These are phyloP conservation scores for Disparrhopalites patrizii DNA, from an alignment of 2,888 invertebrate species.

Conservation along the genomic window DNA sequence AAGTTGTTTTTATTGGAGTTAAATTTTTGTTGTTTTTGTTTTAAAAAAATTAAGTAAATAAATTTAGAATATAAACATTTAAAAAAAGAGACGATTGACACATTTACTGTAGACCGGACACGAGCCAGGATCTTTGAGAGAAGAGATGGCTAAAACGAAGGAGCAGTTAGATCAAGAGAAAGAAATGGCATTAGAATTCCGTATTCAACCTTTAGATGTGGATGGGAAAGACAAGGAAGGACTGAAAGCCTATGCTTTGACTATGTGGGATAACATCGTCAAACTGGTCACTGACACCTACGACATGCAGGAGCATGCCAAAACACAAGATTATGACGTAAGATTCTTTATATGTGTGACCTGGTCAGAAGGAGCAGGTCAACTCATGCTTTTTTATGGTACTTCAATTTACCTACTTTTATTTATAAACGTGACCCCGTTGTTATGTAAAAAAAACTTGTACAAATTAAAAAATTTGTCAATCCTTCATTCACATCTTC, in stretches of 20 bases:
- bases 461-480: too few relatives aligned
- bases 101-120: constrained; percentile 22
- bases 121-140: constrained; percentile 66
- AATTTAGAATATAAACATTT: background rate
- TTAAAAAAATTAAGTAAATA: background rate
- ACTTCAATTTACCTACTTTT: too few relatives aligned
- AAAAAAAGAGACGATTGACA: background rate
- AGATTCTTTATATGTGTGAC: too few relatives aligned
- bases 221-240: constrained; percentile 71
- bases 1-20: background rate
- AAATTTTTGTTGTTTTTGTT: background rate
- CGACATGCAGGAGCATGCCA: constrained; percentile 96
- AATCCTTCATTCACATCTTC: too few relatives aligned
- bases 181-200: constrained; percentile 91
- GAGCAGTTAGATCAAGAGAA: constrained; percentile 99
- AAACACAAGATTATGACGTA: constrained; percentile 98
- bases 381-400: too few relatives aligned
- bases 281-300: constrained; percentile 97
- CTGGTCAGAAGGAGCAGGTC: too few relatives aligned
- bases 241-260: constrained; percentile 78
- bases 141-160: constrained; percentile 98
- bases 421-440: too few relatives aligned
- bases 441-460: too few relatives aligned
- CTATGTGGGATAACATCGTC: constrained; percentile 90
- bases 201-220: constrained; percentile 83